Evolutionary conservation across 2,797 vertebrate genomes (phyloP).

Genomic region (Oophaga sylvatica): DNA sequence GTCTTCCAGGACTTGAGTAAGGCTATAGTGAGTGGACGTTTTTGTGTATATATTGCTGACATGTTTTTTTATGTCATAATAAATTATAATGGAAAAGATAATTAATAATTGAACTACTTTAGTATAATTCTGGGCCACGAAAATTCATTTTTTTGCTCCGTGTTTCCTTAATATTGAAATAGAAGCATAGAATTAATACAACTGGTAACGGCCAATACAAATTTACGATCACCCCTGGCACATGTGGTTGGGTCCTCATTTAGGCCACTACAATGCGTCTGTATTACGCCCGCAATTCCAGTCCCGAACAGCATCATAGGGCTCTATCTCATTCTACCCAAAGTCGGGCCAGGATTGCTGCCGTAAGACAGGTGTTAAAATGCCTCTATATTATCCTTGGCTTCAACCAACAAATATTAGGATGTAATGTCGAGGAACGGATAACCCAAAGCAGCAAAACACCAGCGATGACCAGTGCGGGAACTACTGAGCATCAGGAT

Average conservation of each 20-base stretch:
- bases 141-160: neutral
- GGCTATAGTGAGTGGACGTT: neutral
- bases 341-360: too few species aligned
- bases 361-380: too few species aligned
- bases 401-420: too few species aligned
- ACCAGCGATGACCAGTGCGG: neutral
- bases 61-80: neutral
- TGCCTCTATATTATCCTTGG: neutral
- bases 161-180: neutral
- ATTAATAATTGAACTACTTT: neutral
- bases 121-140: neutral
- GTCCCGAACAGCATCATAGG: too few species aligned
- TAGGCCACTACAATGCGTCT: neutral
- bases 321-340: too few species aligned
- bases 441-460: neutral
- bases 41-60: constrained; percentile 1
- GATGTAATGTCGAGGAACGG: neutral
- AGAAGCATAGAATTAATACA: neutral
- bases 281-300: too few species aligned
- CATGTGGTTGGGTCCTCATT: neutral
- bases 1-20: neutral
- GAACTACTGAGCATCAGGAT: neutral
- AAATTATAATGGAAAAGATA: neutral
- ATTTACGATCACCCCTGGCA: neutral
- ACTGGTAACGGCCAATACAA: neutral